Evolutionary conservation across 2,797 vertebrate genomes (phyloP).

Genomic region (Monodelphis domestica): DNA sequence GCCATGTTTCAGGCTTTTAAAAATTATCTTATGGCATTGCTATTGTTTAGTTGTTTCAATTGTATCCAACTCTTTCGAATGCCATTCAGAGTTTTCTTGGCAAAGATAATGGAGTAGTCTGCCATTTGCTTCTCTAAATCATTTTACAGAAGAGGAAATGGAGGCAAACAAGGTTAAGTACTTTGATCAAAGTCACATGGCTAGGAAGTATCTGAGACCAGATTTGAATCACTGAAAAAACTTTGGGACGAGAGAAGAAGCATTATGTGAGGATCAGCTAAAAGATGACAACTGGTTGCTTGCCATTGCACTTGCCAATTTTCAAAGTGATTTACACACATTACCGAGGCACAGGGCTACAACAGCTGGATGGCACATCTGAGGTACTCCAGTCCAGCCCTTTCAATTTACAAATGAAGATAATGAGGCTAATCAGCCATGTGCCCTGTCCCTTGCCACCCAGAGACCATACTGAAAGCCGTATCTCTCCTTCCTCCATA

Average conservation of each 20-base stretch:
- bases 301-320: neutral
- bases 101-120: too few species aligned
- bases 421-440: neutral
- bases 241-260: neutral
- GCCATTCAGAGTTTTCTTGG: too few species aligned
- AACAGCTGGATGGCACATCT: neutral
- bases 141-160: too few species aligned
- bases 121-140: too few species aligned
- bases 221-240: neutral
- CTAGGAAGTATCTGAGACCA: too few species aligned
- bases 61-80: too few species aligned
- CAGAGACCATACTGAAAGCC: neutral
- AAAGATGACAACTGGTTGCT: neutral
- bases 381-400: neutral
- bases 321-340: neutral
- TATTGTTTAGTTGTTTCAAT: too few species aligned
- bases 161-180: too few species aligned
- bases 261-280: neutral
- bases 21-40: too few species aligned
- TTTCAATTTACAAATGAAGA: neutral
- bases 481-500: too few species aligned
- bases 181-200: too few species aligned
- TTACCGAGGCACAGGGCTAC: neutral
- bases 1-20: too few species aligned
- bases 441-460: neutral